Conservation (phyloP, 2,888 invertebrate genomes). For the Amphimallon solstitiale region DNA sequence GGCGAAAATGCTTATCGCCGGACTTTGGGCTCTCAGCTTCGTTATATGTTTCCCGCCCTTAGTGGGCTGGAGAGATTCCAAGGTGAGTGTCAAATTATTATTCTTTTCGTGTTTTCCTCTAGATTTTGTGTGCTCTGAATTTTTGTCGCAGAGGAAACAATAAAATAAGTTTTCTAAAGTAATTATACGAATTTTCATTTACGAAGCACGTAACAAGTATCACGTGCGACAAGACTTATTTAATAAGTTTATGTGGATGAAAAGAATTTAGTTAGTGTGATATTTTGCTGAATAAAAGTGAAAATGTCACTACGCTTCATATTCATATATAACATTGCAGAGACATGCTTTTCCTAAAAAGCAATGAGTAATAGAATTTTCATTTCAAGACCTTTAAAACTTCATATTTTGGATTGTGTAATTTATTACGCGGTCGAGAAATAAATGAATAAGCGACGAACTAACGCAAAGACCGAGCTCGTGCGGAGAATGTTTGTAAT, state of each 20-base stretch:
- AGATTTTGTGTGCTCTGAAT: constrained; percentile 10
- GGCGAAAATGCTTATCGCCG: constrained; percentile 86
- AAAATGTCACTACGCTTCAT: too few species aligned
- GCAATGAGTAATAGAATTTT: too few species aligned
- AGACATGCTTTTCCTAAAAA: too few species aligned
- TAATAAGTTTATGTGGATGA: background rate
- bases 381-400: too few species aligned
- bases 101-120: constrained; percentile 3
- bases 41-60: constrained; percentile 97
- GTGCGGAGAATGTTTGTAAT: too few species aligned
- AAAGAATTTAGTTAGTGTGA: too few species aligned
- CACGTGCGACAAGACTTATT: background rate
- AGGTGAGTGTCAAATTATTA: constrained; percentile 64
- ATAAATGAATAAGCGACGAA: too few species aligned
- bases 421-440: too few species aligned
- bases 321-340: too few species aligned
- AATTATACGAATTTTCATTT: background rate
- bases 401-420: too few species aligned
- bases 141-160: constrained; percentile 11
- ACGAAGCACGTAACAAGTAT: background rate
- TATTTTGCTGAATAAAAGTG: too few species aligned
- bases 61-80: constrained; percentile 89
- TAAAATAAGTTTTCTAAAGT: constrained; percentile 15
- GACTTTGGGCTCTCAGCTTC: constrained; percentile 96
- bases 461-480: too few species aligned